Evolutionary conservation across 2,888 invertebrate species (phyloP).

Genomic region (Pediacus dermestoides): DNA sequence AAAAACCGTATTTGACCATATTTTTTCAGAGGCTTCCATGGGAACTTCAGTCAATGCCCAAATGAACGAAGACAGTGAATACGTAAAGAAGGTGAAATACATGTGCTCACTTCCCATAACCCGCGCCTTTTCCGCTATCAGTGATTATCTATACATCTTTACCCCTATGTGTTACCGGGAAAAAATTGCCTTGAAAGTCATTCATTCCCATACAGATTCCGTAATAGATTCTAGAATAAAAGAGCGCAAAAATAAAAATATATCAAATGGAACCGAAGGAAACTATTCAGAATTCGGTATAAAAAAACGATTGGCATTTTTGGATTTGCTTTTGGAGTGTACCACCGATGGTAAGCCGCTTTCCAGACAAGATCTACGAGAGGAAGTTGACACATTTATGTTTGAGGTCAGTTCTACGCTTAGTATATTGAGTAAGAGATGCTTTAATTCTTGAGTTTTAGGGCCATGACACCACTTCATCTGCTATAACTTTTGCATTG

Average conservation of each 20-base stretch:
- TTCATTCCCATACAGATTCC: conserved; percentile 51
- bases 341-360: conserved; percentile 58
- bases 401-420: conserved; percentile 53
- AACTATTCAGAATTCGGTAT: too few species aligned
- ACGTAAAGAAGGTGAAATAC: conserved; percentile 69
- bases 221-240: conserved; percentile 18
- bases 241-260: not conserved
- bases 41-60: conserved; percentile 73
- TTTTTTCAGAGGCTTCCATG: conserved; percentile 90
- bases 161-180: conserved; percentile 58
- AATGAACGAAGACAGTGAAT: conserved; percentile 62
- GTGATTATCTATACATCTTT: conserved; percentile 45
- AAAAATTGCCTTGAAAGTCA: conserved; percentile 48
- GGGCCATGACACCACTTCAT: conserved; percentile 51
- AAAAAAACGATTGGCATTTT: conserved; percentile 62
- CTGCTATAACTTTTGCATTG: conserved; percentile 49
- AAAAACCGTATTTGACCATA: conserved; percentile 27
- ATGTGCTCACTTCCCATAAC: conserved; percentile 38
- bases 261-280: too few species aligned
- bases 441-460: conserved; percentile 25
- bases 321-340: conserved; percentile 62
- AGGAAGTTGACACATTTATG: conserved; percentile 71
- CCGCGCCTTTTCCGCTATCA: not conserved
- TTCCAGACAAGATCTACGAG: conserved; percentile 58
- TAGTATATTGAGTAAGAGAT: not conserved